Evolutionary conservation across 2,797 vertebrate species (phyloP).

Genomic region (Falco rusticolus): DNA sequence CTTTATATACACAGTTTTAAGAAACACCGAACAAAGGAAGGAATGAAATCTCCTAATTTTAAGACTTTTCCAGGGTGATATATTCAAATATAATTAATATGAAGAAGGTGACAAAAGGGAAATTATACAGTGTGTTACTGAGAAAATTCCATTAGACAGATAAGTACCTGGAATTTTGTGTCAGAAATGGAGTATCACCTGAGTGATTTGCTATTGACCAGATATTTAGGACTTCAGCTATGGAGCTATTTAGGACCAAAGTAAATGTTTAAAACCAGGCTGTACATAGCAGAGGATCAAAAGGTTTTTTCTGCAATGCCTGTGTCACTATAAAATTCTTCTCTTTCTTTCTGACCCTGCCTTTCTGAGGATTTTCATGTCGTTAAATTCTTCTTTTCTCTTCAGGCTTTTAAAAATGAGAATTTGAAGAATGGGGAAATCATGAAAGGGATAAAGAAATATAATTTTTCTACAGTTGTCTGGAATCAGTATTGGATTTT

Average conservation of each 20-base stretch:
- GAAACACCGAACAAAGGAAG: background rate
- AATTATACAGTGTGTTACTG: background rate
- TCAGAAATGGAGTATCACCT: background rate
- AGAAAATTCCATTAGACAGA: background rate
- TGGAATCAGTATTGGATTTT: background rate
- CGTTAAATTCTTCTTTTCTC: background rate
- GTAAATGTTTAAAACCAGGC: background rate
- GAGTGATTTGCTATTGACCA: background rate
- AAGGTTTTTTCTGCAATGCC: background rate
- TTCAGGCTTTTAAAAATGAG: background rate
- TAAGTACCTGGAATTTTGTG: background rate
- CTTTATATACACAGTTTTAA: background rate
- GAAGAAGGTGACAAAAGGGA: background rate
- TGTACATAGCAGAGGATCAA: background rate
- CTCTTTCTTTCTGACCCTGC: background rate
- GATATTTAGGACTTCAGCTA: background rate
- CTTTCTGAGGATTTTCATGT: background rate
- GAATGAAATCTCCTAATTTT: background rate
- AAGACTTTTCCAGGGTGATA: background rate
- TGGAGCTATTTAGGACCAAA: background rate
- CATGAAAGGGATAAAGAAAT: background rate
- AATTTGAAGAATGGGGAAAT: background rate
- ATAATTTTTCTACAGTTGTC: background rate
- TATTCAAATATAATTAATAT: background rate
- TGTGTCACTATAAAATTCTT: background rate